These are phyloP conservation scores for Exaiptasia diaphana DNA, from an alignment of 64 coral and sea anemone species.

Conservation along the genomic window DNA sequence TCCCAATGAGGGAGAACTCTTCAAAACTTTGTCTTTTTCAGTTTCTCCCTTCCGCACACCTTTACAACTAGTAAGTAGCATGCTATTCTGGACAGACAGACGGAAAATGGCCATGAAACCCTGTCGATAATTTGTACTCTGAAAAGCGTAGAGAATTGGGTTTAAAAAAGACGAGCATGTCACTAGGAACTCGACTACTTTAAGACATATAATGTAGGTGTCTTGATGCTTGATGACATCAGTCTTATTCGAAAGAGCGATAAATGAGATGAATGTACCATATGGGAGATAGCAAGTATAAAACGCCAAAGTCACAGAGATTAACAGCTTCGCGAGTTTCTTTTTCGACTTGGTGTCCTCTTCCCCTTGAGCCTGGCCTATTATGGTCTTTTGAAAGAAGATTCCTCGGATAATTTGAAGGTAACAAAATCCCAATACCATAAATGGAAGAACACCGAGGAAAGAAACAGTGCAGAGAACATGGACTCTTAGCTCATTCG, in stretches of 20 bases:
- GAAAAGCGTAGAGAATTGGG: slow-evolving; percentile 65
- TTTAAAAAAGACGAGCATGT: slow-evolving; percentile 43
- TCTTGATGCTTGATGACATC: slow-evolving; percentile 9
- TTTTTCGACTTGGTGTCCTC: slow-evolving; percentile 5
- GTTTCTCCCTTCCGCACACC: too few relatives aligned
- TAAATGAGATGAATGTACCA: slow-evolving; percentile 14
- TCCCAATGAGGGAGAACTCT: too few relatives aligned
- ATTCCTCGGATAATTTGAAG: slow-evolving; percentile 26
- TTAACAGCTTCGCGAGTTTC: slow-evolving; percentile 33
- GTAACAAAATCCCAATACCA: slow-evolving; percentile 50
- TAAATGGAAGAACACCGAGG: slow-evolving; percentile 16
- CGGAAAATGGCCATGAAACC: slow-evolving; percentile 29
- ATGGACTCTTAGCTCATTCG: neutral
- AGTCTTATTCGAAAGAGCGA: neutral
- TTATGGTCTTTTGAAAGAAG: slow-evolving; percentile 30
- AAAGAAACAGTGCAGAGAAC: slow-evolving; percentile 33
- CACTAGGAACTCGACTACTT: slow-evolving; percentile 42
- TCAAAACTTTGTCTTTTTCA: too few relatives aligned
- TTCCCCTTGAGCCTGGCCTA: neutral
- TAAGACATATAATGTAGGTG: neutral
- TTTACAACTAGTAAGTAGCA: too few relatives aligned
- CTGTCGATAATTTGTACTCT: slow-evolving; percentile 50
- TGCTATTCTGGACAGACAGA: too few relatives aligned
- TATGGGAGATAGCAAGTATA: slow-evolving; percentile 44
- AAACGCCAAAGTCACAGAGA: slow-evolving; percentile 42